Evolutionary conservation across 2,113 vertebrate species (phyloP).

Genomic region (Neogale vison): DNA sequence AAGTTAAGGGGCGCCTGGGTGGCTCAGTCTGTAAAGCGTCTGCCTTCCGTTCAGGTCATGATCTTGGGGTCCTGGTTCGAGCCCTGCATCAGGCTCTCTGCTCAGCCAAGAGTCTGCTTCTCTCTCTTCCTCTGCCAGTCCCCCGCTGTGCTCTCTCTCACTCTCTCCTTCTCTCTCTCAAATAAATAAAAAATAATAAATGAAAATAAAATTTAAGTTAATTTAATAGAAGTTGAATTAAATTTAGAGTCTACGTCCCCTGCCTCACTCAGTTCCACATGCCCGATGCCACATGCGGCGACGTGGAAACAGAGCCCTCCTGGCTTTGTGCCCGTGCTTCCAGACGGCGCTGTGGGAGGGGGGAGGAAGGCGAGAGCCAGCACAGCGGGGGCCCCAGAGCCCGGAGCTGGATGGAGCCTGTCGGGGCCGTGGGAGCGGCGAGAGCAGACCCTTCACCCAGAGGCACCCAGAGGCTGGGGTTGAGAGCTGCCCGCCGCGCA

Average conservation of each 20-base stretch:
- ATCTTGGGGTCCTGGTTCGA: not conserved
- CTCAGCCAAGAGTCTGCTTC: not conserved
- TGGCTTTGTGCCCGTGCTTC: too few relatives aligned
- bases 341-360: fast-evolving
- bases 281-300: fast-evolving
- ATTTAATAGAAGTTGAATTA: not conserved
- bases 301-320: not conserved
- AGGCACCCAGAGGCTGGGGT: not conserved
- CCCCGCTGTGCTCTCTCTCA: not conserved
- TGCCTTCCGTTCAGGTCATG: not conserved
- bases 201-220: not conserved
- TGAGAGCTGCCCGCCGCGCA: not conserved
- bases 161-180: too few relatives aligned
- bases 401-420: not conserved
- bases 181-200: not conserved
- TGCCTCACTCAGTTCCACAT: too few relatives aligned
- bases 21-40: not conserved
- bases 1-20: not conserved
- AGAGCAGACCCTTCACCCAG: not conserved
- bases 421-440: fast-evolving
- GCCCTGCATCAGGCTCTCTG: not conserved
- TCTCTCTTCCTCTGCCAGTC: not conserved
- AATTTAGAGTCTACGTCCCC: not conserved
- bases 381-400: fast-evolving
- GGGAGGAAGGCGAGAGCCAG: not conserved